phyloP scores from a whole-genome alignment of 2,888 invertebrate species.

The Apotomis turbidana region DNA sequence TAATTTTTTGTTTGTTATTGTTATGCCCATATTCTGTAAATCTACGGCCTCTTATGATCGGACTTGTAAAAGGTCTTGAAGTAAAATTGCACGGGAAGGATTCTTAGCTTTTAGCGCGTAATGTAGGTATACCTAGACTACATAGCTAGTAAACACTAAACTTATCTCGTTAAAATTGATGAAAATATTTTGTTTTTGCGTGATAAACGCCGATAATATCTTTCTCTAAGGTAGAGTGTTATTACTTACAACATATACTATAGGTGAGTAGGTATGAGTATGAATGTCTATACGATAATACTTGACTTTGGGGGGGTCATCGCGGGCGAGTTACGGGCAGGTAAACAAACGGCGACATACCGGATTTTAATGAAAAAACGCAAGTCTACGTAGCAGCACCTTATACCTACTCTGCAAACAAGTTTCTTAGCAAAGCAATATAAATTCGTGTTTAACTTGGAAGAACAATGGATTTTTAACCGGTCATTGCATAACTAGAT shows the following conservation, averaged over 20 bases:
- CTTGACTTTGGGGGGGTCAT: conserved; percentile 32
- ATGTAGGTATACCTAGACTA: background rate
- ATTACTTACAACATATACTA: background rate
- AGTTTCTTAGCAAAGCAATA: background rate
- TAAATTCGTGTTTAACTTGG: background rate
- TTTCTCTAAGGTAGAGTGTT: conserved; percentile 3
- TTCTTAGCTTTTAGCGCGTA: no score
- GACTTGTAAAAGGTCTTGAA: no score
- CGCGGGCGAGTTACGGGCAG: conserved; percentile 21
- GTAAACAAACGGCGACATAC: conserved; percentile 24
- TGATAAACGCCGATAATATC: conserved; percentile 13
- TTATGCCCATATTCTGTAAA: no score
- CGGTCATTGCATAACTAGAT: background rate
- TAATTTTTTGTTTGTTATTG: no score
- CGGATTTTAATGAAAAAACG: conserved; percentile 28
- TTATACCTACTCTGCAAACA: background rate
- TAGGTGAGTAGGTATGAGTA: background rate
- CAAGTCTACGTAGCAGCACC: background rate
- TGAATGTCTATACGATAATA: conserved; percentile 18
- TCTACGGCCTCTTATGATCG: no score
- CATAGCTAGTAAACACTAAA: background rate
- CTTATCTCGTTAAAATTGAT: background rate
- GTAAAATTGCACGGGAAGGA: no score
- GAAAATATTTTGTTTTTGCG: background rate
- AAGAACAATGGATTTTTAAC: background rate